Evolutionary conservation across 2,888 invertebrate species (phyloP), one percentile per base, ranked within the genome.

Genomic region (Pseudococcus viburni): DNA sequence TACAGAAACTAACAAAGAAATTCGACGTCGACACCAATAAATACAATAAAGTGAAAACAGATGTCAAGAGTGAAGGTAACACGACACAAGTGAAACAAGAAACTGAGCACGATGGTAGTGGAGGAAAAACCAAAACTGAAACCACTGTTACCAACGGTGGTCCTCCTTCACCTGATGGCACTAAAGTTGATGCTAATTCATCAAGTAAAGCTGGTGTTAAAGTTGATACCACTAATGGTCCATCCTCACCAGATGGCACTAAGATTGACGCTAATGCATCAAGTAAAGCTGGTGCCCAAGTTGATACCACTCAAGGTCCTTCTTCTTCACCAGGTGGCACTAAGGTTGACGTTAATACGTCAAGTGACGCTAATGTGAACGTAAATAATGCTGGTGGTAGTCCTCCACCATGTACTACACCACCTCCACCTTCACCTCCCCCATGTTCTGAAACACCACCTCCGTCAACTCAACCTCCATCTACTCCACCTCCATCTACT

Each of bases 11-110:
- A 0, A 55, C 84, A 15, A 12, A 84, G 26, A 39, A 84, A 22
- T 84, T 51, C 8, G 51, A 48, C 84, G 84, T 84, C 0, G 51
- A 84, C 26, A 84, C 84, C 84, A 84, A 84, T 15, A 51, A 84
- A 51, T 84, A 84, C 33, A 51, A 26, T n/a, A 84, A 33, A 19
- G n/a, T 7, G 17, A 80, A 42, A 46, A 42, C 39, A 7, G n/a
- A 42, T 0, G 19, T n/a, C 15, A n/a, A 42, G 11, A 4, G 5
- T 2, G 80, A 80, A 42, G 80, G 80, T 26, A 42, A 42, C 17
- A 80, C n/a, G 8, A 42, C 80, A 33, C 26, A 33, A 33, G 26
- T 33, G 1, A 39, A 77, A 39, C 33, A 77, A 15, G 84, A 84
- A 84, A 39, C 39, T 19, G 39, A 84, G 11, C 6, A 48, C 46